Percentiles rank a stretch among this genome's conserved stretches.
These are phyloP conservation scores for Bubo bubo DNA, from an alignment of 2,113 vertebrate genomes.

Conservation along the genomic window DNA sequence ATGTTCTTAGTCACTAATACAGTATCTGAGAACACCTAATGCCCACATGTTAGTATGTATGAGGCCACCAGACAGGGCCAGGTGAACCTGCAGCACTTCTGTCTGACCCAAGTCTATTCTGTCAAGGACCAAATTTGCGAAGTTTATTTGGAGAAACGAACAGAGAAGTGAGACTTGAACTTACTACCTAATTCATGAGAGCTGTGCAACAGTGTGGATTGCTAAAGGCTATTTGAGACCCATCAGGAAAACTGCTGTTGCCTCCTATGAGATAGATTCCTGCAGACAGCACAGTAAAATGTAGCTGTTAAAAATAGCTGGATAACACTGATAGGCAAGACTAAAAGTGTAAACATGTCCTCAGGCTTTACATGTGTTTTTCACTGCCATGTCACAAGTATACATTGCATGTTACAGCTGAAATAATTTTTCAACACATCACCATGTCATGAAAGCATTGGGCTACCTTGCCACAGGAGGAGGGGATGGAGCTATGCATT, in stretches of 20 bases:
- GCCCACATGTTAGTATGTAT: neutral
- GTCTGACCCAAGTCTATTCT: neutral
- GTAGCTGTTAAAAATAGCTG: neutral
- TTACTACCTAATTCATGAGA: neutral
- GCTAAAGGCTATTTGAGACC: neutral
- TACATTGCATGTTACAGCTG: neutral
- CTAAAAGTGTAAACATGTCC: neutral
- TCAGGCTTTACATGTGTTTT: neutral
- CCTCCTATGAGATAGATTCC: neutral
- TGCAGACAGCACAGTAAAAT: neutral
- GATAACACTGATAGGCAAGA: neutral
- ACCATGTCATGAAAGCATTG: neutral
- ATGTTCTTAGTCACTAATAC: neutral
- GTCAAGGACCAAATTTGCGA: neutral
- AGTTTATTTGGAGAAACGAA: neutral
- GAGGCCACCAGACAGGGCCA: slow-evolving; percentile 21
- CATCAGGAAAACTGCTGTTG: neutral
- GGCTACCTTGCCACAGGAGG: neutral
- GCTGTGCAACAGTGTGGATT: neutral
- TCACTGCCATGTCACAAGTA: neutral
- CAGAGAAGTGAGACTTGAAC: neutral
- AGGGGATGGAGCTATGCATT: neutral
- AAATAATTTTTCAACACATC: neutral
- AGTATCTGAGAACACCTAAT: neutral
- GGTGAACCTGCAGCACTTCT: neutral